Percentiles rank a stretch among this genome's conserved stretches.
phyloP scores from a whole-genome alignment of 92 coral and sea anemone genomes.

The Epizoanthus scotinus region DNA sequence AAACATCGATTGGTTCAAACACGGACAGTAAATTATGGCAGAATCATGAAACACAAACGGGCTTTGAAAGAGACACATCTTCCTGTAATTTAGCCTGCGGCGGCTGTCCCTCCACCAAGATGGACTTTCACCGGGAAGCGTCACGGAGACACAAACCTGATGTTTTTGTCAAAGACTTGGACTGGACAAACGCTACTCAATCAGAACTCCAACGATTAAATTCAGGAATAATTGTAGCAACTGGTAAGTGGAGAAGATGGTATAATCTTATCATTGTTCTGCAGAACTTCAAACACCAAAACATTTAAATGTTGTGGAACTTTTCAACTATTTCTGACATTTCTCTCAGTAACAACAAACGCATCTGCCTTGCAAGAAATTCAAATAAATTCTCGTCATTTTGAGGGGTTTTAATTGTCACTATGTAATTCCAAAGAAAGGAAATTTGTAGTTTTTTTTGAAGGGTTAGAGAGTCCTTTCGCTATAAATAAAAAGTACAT shows the following conservation, averaged over 20 bases:
- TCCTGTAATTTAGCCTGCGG: not conserved
- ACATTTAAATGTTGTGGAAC: too few relatives aligned
- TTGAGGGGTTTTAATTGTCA: too few relatives aligned
- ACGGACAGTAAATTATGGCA: not conserved
- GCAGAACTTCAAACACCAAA: too few relatives aligned
- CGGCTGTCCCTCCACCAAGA: not conserved
- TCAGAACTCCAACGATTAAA: slow-evolving; percentile 38
- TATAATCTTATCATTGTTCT: too few relatives aligned
- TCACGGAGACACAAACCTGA: not conserved
- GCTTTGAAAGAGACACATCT: not conserved
- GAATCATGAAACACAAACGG: not conserved
- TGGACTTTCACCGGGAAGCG: slow-evolving; percentile 13
- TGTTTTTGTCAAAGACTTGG: slow-evolving; percentile 51
- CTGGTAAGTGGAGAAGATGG: slow-evolving; percentile 52
- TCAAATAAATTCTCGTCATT: too few relatives aligned
- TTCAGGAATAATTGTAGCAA: slow-evolving; percentile 63
- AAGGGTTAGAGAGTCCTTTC: too few relatives aligned
- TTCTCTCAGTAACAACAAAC: too few relatives aligned
- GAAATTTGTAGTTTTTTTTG: too few relatives aligned
- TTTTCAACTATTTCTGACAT: too few relatives aligned
- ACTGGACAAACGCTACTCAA: slow-evolving; percentile 48
- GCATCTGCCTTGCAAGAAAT: too few relatives aligned
- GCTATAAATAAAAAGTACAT: too few relatives aligned
- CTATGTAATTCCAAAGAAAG: too few relatives aligned
- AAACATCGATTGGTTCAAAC: not conserved